Evolutionary conservation across 1,140 invertebrate species (phyloP).

Genomic region (Drosophila quadrilineata): DNA sequence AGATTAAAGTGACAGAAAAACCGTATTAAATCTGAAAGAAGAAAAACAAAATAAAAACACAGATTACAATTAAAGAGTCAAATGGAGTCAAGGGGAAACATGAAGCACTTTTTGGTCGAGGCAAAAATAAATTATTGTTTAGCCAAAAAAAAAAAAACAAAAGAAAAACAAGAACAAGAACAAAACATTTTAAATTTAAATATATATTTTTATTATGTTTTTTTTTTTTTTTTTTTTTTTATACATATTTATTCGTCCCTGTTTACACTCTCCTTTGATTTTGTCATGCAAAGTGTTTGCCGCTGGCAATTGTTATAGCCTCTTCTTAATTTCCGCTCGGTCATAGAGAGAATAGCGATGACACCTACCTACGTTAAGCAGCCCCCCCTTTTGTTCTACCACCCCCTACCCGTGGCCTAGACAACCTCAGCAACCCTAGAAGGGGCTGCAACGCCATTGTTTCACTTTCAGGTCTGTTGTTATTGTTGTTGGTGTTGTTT

Average conservation of each 20-base stretch:
- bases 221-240: too few relatives aligned
- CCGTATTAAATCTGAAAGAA: too few relatives aligned
- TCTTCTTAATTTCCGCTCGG: slow-evolving; percentile 64
- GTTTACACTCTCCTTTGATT: too few relatives aligned
- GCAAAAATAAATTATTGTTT: slow-evolving; percentile 16
- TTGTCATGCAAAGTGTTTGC: slow-evolving; percentile 59
- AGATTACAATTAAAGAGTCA: slow-evolving; percentile 13
- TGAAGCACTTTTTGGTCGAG: neutral
- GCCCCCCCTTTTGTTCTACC: neutral
- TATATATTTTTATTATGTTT: too few relatives aligned
- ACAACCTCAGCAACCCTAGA: too few relatives aligned
- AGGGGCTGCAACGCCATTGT: slow-evolving; percentile 37
- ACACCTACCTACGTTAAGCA: neutral
- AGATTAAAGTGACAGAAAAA: too few relatives aligned
- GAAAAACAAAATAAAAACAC: too few relatives aligned
- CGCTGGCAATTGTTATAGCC: slow-evolving; percentile 35
- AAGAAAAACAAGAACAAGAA: slow-evolving; percentile 7
- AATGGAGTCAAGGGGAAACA: neutral
- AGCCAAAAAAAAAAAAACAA: slow-evolving; percentile 33
- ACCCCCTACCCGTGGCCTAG: neutral
- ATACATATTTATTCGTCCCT: too few relatives aligned
- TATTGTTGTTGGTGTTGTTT: too few relatives aligned
- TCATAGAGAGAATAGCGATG: neutral
- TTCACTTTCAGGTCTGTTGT: too few relatives aligned
- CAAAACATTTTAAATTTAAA: slow-evolving; percentile 70